Percentiles rank a stretch among this genome's conserved stretches.
Evolutionary conservation across 2,113 vertebrate genomes (phyloP).

Genomic region (Brachypteracias leptosomus): DNA sequence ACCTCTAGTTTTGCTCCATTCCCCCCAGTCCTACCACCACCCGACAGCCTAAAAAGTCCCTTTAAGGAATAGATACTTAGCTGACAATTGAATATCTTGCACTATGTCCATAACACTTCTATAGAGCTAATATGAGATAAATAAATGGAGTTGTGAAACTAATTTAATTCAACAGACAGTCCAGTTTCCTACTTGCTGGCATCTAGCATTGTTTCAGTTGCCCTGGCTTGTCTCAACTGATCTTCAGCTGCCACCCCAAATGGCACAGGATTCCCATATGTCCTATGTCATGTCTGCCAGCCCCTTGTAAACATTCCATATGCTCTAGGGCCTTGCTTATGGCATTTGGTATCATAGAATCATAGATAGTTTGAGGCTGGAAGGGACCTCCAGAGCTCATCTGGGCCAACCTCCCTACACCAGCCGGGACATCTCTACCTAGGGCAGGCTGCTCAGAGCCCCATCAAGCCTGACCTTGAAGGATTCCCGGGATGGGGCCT

Average conservation of each 20-base stretch:
- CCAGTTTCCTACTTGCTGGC: neutral
- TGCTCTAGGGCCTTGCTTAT: neutral
- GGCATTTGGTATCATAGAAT: neutral
- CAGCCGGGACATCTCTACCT: too few species aligned
- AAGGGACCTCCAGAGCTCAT: too few species aligned
- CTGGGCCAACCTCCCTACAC: too few species aligned
- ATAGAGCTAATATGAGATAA: neutral
- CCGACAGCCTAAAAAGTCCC: too few species aligned
- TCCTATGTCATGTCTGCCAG: neutral
- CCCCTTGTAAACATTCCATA: neutral
- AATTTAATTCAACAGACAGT: neutral
- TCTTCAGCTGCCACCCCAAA: neutral
- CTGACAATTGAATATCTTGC: neutral
- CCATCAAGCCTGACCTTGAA: too few species aligned
- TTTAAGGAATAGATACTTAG: too few species aligned
- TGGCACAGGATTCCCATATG: neutral
- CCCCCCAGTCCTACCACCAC: too few species aligned
- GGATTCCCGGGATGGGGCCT: too few species aligned
- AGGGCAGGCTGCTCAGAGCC: too few species aligned
- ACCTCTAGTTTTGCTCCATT: too few species aligned
- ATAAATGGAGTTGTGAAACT: neutral
- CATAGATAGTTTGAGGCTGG: too few species aligned
- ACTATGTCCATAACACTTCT: neutral
- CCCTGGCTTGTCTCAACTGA: neutral
- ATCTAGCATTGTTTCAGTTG: neutral